phyloP scores from a whole-genome alignment of 2,113 vertebrate genomes.

The Turdus rufiventris region DNA sequence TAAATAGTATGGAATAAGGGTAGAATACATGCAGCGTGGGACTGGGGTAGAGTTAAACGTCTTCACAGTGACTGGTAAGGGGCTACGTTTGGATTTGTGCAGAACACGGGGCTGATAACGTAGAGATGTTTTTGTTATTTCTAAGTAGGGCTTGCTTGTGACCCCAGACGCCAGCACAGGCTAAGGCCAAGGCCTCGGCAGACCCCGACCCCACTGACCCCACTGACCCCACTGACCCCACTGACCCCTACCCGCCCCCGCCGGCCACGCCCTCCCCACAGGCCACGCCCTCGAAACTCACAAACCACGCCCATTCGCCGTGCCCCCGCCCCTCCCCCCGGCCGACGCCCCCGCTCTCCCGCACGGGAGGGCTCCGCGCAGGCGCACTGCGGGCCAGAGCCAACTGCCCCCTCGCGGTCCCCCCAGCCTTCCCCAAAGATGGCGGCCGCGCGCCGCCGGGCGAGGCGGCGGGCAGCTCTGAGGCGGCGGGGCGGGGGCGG shows the following conservation, averaged over 20 bases:
- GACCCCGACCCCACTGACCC: neutral
- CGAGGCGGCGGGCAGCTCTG: neutral
- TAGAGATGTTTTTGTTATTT: neutral
- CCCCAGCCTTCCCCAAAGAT: neutral
- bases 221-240: too few species aligned
- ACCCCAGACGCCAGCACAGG: too few species aligned
- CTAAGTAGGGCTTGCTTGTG: neutral
- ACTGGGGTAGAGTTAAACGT: neutral
- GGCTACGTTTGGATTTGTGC: neutral
- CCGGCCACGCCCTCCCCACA: neutral
- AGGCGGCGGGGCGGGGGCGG: neutral
- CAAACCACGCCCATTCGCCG: accelerated
- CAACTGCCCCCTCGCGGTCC: neutral
- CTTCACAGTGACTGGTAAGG: neutral
- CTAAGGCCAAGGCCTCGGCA: accelerated
- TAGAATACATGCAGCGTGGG: neutral
- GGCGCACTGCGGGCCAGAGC: neutral
- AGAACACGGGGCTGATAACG: too few species aligned
- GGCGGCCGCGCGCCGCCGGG: neutral
- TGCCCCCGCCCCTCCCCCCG: neutral
- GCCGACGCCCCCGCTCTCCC: neutral
- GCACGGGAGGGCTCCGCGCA: neutral
- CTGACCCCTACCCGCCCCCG: neutral
- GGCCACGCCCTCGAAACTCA: accelerated
- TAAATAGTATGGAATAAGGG: neutral